Conservation (phyloP, 2,888 invertebrate genomes). For the Epirrhoe tristata region DNA sequence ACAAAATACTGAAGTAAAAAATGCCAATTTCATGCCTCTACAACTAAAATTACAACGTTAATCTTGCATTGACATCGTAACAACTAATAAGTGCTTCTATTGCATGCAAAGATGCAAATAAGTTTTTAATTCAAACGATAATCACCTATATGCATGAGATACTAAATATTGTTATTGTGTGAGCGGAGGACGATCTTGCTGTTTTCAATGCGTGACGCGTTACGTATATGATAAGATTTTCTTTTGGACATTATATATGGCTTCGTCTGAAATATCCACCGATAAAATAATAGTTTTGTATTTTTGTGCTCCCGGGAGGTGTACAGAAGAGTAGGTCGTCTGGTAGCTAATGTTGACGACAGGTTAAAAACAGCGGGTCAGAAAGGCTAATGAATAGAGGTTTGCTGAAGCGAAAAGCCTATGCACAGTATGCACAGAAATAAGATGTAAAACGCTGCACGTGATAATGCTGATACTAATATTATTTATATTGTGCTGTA, state of each 20-base stretch:
- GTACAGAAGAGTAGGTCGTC: no score
- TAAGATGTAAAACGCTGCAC: no score
- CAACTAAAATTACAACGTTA: constrained; percentile 23
- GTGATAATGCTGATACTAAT: no score
- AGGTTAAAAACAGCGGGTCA: no score
- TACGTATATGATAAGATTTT: constrained; percentile 20
- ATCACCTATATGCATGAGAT: constrained; percentile 5
- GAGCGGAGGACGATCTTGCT: constrained; percentile 23
- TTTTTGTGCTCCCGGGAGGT: no score
- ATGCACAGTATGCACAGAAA: no score
- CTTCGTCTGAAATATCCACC: neutral
- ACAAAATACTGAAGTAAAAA: neutral
- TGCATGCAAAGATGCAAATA: constrained; percentile 41
- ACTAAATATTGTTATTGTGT: constrained; percentile 10
- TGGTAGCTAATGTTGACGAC: no score
- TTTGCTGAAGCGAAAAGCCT: no score
- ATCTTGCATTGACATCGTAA: constrained; percentile 49
- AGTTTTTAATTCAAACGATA: constrained; percentile 10
- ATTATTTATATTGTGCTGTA: no score
- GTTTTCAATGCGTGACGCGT: constrained; percentile 38
- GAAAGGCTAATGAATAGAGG: no score
- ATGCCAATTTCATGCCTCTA: constrained; percentile 7
- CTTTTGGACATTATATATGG: neutral
- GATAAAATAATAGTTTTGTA: neutral
- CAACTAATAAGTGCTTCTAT: constrained; percentile 46